A percentile compares a stretch with the other conserved stretches of the same genome.
phyloP scores from a whole-genome alignment of 1,140 invertebrate genomes.

The Drosophila santomea region DNA sequence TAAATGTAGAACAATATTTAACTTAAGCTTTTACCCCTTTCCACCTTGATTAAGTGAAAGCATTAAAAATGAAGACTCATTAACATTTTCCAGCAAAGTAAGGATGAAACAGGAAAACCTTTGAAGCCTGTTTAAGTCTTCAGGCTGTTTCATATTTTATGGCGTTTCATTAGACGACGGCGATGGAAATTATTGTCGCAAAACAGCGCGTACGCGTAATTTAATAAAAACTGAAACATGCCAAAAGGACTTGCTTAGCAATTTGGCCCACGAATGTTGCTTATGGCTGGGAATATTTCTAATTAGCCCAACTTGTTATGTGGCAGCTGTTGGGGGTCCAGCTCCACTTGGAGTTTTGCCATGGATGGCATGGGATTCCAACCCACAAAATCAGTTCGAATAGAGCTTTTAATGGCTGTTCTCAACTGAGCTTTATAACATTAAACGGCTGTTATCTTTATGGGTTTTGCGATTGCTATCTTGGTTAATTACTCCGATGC shows the following conservation, averaged over 20 bases:
- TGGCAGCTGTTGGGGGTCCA: constrained; percentile 50
- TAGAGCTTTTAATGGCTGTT: constrained; percentile 13
- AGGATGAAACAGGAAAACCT: constrained; percentile 1
- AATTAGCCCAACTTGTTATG: constrained; percentile 62
- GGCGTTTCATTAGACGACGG: constrained; percentile 46
- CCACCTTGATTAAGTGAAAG: background rate
- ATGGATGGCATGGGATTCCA: background rate
- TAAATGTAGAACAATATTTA: constrained; percentile 6
- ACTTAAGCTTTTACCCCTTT: background rate
- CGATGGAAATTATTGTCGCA: constrained; percentile 59
- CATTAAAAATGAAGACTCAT: background rate
- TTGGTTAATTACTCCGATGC: constrained; percentile 57
- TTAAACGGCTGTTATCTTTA: constrained; percentile 35
- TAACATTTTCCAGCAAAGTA: background rate
- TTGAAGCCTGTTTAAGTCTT: constrained; percentile 11
- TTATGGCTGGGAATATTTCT: constrained; percentile 76
- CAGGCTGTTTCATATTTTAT: constrained; percentile 67
- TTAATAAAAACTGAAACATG: constrained; percentile 62
- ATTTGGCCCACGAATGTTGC: constrained; percentile 68
- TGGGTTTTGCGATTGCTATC: constrained; percentile 31
- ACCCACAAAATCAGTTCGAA: constrained; percentile 17
- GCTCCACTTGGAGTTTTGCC: background rate
- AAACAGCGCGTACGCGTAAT: constrained; percentile 50
- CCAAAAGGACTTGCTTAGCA: constrained; percentile 8
- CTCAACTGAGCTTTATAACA: constrained; percentile 19